These are phyloP conservation scores for Monomorium pharaonis DNA, from an alignment of 1,140 invertebrate genomes.

Conservation along the genomic window DNA sequence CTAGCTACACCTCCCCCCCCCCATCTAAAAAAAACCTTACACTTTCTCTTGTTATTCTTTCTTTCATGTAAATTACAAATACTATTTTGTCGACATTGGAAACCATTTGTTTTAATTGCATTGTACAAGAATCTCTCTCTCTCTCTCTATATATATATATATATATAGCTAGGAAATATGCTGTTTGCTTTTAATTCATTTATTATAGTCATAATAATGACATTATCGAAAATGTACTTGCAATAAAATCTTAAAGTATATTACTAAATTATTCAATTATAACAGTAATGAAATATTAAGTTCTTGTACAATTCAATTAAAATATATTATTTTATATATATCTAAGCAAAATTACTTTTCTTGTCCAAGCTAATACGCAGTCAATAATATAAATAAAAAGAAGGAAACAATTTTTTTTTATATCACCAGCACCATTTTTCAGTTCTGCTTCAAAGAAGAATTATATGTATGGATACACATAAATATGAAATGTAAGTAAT, in stretches of 20 bases:
- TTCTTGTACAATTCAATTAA: constrained; percentile 14
- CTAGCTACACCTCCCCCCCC: too few species aligned
- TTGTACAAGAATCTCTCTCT: constrained; percentile 29
- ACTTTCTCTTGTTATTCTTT: too few species aligned
- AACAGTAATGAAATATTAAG: not conserved
- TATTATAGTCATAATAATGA: constrained; percentile 40
- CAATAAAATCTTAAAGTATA: constrained; percentile 17
- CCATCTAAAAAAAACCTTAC: too few species aligned
- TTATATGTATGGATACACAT: not conserved
- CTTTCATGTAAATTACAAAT: constrained; percentile 58
- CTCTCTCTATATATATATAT: too few species aligned
- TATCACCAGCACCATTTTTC: constrained; percentile 44
- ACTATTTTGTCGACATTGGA: not conserved
- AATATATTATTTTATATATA: not conserved
- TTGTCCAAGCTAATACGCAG: not conserved
- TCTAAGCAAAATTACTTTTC: not conserved
- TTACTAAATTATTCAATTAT: constrained; percentile 22
- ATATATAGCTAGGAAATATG: not conserved
- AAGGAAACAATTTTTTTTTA: not conserved
- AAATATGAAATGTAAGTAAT: not conserved
- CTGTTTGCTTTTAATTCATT: constrained; percentile 5
- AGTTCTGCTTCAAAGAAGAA: not conserved
- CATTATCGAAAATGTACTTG: constrained; percentile 33
- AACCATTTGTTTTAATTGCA: not conserved
- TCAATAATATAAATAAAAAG: not conserved